A percentile compares a stretch with the other conserved stretches of the same genome.
Conservation (phyloP, 1,140 invertebrate species). For the Vanessa tameamea region DNA sequence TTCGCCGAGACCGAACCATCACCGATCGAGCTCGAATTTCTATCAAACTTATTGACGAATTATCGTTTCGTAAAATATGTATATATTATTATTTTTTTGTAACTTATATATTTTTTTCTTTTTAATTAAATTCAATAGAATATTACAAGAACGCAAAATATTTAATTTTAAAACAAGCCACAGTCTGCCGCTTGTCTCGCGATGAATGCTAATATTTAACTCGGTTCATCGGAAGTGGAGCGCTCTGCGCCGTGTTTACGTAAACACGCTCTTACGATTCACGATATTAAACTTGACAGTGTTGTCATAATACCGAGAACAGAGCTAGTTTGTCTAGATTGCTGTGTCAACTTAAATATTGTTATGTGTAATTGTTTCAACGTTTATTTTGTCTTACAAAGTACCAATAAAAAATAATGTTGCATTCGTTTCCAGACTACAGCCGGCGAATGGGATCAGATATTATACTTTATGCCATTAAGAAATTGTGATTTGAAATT, state of each 20-base stretch:
- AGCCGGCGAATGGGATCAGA: no score
- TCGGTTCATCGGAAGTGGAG: conserved; percentile 14
- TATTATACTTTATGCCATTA: no score
- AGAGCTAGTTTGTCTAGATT: conserved; percentile 9
- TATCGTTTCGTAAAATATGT: no score
- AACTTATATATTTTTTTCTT: no score
- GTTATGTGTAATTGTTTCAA: conserved; percentile 1
- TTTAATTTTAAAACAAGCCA: neutral
- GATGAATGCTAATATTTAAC: conserved; percentile 21
- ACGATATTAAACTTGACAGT: conserved; percentile 25
- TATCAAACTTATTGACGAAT: no score
- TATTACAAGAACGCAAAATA: neutral
- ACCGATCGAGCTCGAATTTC: no score
- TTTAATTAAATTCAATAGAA: no score
- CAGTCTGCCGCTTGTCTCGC: neutral
- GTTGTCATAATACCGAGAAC: conserved; percentile 26
- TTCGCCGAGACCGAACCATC: no score
- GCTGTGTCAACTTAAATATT: conserved; percentile 10
- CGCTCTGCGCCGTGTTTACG: conserved; percentile 11
- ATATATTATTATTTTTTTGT: no score
- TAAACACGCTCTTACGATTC: conserved; percentile 12
- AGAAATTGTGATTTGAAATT: no score
- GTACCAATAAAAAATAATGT: neutral
- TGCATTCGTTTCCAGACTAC: no score
- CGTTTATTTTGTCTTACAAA: conserved; percentile 2